phyloP scores from a whole-genome alignment of 1,140 invertebrate species.

The Euwallacea similis region DNA sequence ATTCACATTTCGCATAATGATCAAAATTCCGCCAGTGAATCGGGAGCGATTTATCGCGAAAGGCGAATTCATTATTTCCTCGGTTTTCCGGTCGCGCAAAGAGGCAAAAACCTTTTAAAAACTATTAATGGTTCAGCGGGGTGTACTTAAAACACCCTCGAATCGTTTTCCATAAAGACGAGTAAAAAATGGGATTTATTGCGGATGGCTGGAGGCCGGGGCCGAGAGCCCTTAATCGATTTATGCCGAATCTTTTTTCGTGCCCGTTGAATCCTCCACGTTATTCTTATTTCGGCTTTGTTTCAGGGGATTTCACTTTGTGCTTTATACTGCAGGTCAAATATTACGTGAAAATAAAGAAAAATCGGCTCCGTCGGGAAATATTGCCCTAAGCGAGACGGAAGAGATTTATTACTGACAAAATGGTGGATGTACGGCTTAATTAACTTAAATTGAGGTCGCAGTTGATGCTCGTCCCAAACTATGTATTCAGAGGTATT shows the following conservation, averaged over 20 bases:
- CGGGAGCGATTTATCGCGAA: conserved; percentile 2
- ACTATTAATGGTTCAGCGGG: conserved; percentile 16
- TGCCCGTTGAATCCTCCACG: background rate
- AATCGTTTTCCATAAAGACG: conserved; percentile 14
- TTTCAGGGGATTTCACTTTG: background rate
- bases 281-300: background rate
- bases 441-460: no score
- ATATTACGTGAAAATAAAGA: conserved; percentile 1
- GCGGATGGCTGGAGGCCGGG: background rate
- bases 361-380: background rate
- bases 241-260: conserved; percentile 19
- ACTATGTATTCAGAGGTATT: background rate
- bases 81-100: background rate
- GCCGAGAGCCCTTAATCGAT: conserved; percentile 14
- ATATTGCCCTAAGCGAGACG: no score
- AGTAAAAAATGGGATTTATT: conserved; percentile 22
- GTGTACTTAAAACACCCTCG: conserved; percentile 11
- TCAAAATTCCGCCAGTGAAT: background rate
- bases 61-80: conserved; percentile 16
- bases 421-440: no score
- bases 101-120: conserved; percentile 12
- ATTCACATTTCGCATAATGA: background rate
- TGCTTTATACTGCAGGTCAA: background rate
- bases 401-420: no score
- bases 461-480: no score